Conservation (phyloP, 2,888 invertebrate species). For the Conchocele bisecta region DNA sequence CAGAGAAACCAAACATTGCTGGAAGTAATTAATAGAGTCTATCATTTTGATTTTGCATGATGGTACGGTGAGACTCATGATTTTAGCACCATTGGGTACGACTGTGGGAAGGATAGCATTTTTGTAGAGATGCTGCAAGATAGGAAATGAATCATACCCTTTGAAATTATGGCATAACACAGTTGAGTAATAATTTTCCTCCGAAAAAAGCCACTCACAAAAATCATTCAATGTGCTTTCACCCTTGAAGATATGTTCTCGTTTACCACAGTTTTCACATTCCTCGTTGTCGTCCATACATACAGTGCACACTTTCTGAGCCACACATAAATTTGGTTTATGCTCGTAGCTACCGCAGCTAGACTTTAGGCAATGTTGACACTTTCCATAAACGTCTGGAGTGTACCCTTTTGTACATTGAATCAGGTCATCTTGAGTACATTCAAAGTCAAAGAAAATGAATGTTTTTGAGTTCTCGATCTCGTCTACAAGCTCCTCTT, state of each 20-base stretch:
- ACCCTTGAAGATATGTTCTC: constrained; percentile 10
- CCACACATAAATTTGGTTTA: constrained; percentile 13
- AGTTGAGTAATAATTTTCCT: constrained; percentile 14
- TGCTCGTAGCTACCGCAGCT: not conserved
- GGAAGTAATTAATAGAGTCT: constrained; percentile 47
- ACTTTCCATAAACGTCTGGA: not conserved
- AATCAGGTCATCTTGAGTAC: constrained; percentile 10
- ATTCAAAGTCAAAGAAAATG: constrained; percentile 44
- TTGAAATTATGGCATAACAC: constrained; percentile 37
- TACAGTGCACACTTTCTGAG: constrained; percentile 8
- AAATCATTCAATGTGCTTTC: constrained; percentile 4
- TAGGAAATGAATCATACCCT: constrained; percentile 30
- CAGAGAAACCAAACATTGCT: constrained; percentile 33
- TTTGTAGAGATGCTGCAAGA: constrained; percentile 5
- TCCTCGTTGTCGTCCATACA: not conserved
- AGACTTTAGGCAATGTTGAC: not conserved
- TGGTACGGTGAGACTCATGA: constrained; percentile 26
- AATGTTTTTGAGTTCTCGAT: constrained; percentile 13
- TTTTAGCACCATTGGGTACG: constrained; percentile 14
- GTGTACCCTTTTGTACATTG: constrained; percentile 11
- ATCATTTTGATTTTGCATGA: constrained; percentile 37
- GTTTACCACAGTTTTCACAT: constrained; percentile 14
- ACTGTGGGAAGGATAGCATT: constrained; percentile 9
- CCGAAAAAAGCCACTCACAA: constrained; percentile 33
- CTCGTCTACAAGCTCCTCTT: constrained; percentile 5